Base-by-base conservation (phyloP, 2,888 invertebrate genomes). In the Cheilosia soror region DNA sequence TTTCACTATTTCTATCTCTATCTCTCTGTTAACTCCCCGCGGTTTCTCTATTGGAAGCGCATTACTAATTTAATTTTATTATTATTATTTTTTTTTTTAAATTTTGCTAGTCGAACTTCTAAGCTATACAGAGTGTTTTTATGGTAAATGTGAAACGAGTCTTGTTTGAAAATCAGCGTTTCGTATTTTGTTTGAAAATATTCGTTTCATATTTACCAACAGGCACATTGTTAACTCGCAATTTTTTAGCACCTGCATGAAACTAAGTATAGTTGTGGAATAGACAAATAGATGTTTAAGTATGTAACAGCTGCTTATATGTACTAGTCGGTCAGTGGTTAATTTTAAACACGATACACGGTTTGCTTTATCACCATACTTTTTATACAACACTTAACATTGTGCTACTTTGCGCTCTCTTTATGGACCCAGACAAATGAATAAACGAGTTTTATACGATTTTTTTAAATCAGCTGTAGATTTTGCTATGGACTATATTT, bases 191-290 rank as follows among this genome's bases (percentile, higher is more conserved):
- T 37, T 37, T 37, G 1, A 11, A 37, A 42, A 25, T 9, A 11
- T 44, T 47, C 7, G 9, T 37, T 49, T 7, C 13, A 37, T 33
- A 13, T 37, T 51, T 62, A 69, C 44, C 15, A 33, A 25, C 33
- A 7, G 9, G 5, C 5, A 40, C 57, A 40, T 33, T 44, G 42
- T 60, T 68, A 15, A 42, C 9, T 68, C 15, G 25, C 15, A 53
- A 37, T 44, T 47, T 47, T 51, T 44, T 5, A 44, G 79, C 72
- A 79, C 79, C 72, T 72, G 79, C 79, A 79, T 79, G 79, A 40
- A 9, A 58, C 31, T 7, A 58, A 11, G 27, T n/a, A 51, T n/a
- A 42, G 6, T 42, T 62, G 40, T 42, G 15, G 13, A 20, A 63
- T 62, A 62, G 47, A 15, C 2, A 37, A 37, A 4, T 37, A 11